Percentiles rank a stretch among this genome's conserved stretches.
Conservation (phyloP, 2,113 vertebrate genomes). For the Macrotus californicus region DNA sequence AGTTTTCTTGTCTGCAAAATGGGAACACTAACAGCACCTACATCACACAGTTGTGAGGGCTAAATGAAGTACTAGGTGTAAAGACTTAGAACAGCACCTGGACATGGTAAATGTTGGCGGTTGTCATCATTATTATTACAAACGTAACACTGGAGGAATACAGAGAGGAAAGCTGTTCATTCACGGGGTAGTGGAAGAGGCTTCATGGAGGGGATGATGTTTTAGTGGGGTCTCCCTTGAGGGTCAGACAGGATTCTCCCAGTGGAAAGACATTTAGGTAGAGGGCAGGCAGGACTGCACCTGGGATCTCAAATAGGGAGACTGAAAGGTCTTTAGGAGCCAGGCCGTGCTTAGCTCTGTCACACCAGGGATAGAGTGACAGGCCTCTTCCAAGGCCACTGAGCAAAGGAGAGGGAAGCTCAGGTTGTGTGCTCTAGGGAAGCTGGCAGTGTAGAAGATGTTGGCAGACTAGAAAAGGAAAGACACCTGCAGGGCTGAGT, state of each 20-base stretch:
- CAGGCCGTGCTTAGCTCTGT: background rate
- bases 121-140: background rate
- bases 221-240: background rate
- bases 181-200: background rate
- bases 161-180: background rate
- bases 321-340: background rate
- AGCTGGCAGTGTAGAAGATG: background rate
- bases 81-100: background rate
- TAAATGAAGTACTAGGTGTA: background rate
- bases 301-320: background rate
- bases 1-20: background rate
- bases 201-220: background rate
- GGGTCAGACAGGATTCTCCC: background rate
- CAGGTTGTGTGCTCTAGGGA: background rate
- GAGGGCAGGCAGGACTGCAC: background rate
- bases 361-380: background rate
- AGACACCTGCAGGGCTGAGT: background rate
- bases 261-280: background rate
- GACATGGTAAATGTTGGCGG: background rate
- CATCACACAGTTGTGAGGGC: background rate
- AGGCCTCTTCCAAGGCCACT: background rate
- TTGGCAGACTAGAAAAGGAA: background rate
- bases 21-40: background rate
- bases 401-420: background rate
- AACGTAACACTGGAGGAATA: background rate